Evolutionary conservation across 2,797 vertebrate genomes (phyloP), one percentile per base, ranked within the genome.

Genomic region (Chrysocyon brachyurus): DNA sequence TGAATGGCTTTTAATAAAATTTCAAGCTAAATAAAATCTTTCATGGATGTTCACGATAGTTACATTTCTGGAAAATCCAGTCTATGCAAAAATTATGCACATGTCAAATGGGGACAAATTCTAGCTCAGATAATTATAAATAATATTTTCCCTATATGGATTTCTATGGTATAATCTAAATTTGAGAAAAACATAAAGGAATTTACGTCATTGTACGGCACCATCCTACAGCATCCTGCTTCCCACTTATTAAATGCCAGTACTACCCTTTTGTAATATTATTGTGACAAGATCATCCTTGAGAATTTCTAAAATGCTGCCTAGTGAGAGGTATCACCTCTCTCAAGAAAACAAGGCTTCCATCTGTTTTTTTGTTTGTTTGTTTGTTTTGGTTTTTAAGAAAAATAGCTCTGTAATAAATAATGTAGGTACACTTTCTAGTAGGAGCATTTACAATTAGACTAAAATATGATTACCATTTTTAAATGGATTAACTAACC

Each of bases 141-240:
- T 61, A 94, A 5, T 36, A 61, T 54, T 88, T 91, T 63, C 19
- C 8, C 12, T 57, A 5, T 40, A 64, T 36, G 12, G 12, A 84
- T 68, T 92, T 94, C 9, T 84, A 83, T 24, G 26, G 64, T 40
- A 21, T 75, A 64, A 64, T 87, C 49, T 78, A 95, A 95, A 94
- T 14, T 19, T 59, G 10, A 64, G 91, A 78, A 90, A 72, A 75
- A 24, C 33, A 3, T 46, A 79, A 79, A 19, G 2, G 14, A 77
- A n/a, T 46, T 12, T 11, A 36, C 1, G 40, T 90, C 2, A 22
- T 16, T 19, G 19, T 90, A 24, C 83, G 40, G 40, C 36, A 24
- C 9, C 49, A 3, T 68, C 52, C 11, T 72, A 46, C 9, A n/a
- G 12, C 5, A n/a, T 9, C 16, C 15, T 79, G 12, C 21, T 21